These are phyloP conservation scores for Diceros bicornis DNA, from an alignment of 2,797 vertebrate genomes.

Conservation along the genomic window DNA sequence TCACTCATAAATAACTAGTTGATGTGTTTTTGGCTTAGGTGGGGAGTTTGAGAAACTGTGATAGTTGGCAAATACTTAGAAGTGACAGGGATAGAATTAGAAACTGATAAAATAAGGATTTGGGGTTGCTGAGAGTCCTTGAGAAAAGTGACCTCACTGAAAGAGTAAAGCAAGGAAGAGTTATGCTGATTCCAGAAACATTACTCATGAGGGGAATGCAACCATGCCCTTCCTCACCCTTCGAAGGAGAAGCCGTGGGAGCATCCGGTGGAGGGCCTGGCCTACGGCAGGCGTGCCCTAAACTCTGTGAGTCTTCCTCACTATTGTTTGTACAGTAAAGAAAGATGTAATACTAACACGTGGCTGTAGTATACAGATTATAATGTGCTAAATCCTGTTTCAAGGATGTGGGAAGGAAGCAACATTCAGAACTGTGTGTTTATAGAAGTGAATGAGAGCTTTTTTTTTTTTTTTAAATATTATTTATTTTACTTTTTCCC, in stretches of 20 bases:
- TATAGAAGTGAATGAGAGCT: conserved; percentile 54
- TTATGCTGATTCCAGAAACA: conserved; percentile 42
- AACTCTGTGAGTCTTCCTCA: background rate
- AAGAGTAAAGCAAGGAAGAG: conserved; percentile 56
- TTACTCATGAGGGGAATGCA: background rate
- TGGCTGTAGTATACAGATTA: conserved; percentile 49
- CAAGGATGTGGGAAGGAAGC: background rate
- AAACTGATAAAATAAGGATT: conserved; percentile 57
- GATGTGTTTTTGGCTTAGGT: conserved; percentile 43
- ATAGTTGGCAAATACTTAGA: conserved; percentile 53
- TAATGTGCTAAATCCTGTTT: conserved; percentile 58
- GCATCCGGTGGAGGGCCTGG: background rate
- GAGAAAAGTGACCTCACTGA: background rate
- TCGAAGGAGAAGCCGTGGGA: background rate
- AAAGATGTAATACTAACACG: background rate
- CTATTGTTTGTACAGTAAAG: background rate
- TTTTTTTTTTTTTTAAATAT: too few relatives aligned
- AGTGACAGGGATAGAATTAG: conserved; percentile 14
- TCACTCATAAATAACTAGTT: conserved; percentile 8
- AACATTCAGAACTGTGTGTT: conserved; percentile 36
- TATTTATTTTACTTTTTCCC: too few relatives aligned
- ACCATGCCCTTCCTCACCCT: background rate
- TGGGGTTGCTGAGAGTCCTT: conserved; percentile 25
- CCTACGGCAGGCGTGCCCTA: background rate
- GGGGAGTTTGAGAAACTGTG: conserved; percentile 21